Base-by-base conservation (phyloP, 2,113 vertebrate genomes). In the Amphilophus citrinellus region DNA sequence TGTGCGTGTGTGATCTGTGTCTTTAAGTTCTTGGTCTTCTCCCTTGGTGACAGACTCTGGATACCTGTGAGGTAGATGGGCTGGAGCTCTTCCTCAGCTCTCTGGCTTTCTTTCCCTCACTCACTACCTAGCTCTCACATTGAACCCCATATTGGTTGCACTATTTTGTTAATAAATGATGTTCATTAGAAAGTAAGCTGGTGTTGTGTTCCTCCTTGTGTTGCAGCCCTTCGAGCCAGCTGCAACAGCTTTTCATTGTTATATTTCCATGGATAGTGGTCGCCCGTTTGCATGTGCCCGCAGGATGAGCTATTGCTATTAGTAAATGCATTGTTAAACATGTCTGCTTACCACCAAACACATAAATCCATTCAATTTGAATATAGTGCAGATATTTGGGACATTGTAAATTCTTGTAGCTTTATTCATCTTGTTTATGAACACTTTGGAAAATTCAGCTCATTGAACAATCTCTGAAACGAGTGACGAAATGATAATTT, bases 121-220 rank as follows among this genome's bases (percentile, higher is more conserved):
- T 50, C 66, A 50, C 66, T 0, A 18, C 18, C 42, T 7, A 50
- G 5, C 42, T 24, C 50, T 71, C 15, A 50, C 66, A 71, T 3
- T 71, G 66, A 24, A 50, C 66, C 27, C 18, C 2, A 30, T 50
- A 18, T 44, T 50, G 66, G 66, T 11, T 71, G 42, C 15, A 20
- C 42, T 17, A 71, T 30, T 71, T 50, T 71, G 66, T 50, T 71
- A 50, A 71, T 50, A 71, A 71, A 71, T 71, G 8, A 20, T 71
- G 24, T 30, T 50, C 65, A 30, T 71, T 71, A 50, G 47, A 71
- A 71, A 30, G 15, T 71, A 71, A 71, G 50, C 24, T 50, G 65
- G 42, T 50, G 15, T 71, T 20, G 24, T 71, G 42, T 71, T 50
- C 42, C 42, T 50, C 9, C 24, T 71, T 71, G 42, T 44, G 14